Evolutionary conservation across 2,888 invertebrate genomes (phyloP).

Genomic region (Temnothorax ravouxi): DNA sequence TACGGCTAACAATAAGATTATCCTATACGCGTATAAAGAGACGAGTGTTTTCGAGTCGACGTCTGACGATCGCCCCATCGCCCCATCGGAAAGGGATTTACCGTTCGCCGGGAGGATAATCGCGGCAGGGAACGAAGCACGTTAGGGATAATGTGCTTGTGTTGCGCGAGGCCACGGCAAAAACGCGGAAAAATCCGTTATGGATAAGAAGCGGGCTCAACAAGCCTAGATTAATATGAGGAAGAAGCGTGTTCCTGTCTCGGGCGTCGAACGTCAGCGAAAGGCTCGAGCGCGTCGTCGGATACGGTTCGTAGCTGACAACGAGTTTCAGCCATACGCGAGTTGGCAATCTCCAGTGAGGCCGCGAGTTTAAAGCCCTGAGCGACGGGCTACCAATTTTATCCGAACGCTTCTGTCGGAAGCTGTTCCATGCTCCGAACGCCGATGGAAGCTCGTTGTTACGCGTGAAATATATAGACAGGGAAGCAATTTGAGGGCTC

Average conservation of each 20-base stretch:
- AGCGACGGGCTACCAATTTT: slow-evolving; percentile 41
- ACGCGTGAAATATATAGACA: slow-evolving; percentile 8
- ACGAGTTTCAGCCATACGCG: slow-evolving; percentile 2
- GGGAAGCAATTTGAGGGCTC: slow-evolving; percentile 2
- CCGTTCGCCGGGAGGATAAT: slow-evolving; percentile 63
- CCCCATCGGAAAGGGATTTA: slow-evolving; percentile 61
- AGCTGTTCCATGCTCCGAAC: neutral
- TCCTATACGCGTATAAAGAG: slow-evolving; percentile 21
- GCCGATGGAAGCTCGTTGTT: slow-evolving; percentile 1
- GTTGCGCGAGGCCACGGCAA: slow-evolving; percentile 60
- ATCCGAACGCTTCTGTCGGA: slow-evolving; percentile 25
- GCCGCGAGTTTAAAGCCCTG: slow-evolving; percentile 7
- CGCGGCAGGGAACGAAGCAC: slow-evolving; percentile 54
- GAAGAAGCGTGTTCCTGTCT: slow-evolving; percentile 66
- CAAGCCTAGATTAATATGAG: slow-evolving; percentile 70
- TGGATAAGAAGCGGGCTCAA: slow-evolving; percentile 68
- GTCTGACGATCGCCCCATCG: slow-evolving; percentile 36
- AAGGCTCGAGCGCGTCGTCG: slow-evolving; percentile 49
- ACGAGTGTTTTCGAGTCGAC: slow-evolving; percentile 37
- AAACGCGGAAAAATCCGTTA: slow-evolving; percentile 69
- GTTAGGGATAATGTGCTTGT: slow-evolving; percentile 61
- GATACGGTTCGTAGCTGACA: slow-evolving; percentile 15
- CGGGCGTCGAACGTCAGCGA: slow-evolving; percentile 59
- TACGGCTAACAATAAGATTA: slow-evolving; percentile 32
- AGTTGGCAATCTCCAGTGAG: neutral